These are phyloP conservation scores for Hippoglossus hippoglossus DNA, from an alignment of 2,797 vertebrate genomes.

Conservation along the genomic window DNA sequence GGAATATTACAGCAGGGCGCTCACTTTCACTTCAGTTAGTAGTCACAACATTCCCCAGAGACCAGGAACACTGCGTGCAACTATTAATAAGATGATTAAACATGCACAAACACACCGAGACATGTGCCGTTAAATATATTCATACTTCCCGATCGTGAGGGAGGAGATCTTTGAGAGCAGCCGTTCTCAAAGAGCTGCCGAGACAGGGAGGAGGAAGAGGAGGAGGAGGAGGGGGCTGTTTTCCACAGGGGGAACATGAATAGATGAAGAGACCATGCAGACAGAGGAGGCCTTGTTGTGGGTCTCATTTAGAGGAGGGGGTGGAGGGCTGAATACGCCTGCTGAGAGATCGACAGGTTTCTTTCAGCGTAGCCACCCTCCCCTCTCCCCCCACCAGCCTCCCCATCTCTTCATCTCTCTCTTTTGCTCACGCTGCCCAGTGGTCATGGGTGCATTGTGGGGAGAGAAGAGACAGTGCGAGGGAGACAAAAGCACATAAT, in stretches of 20 bases:
- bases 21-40: conserved; percentile 41
- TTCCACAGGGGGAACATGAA: conserved; percentile 75
- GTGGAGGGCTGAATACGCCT: conserved; percentile 74
- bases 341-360: conserved; percentile 87
- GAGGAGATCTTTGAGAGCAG: conserved; percentile 71
- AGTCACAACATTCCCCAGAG: conserved; percentile 30
- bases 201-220: conserved; percentile 48
- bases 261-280: conserved; percentile 79
- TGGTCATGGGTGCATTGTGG: conserved; percentile 56
- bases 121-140: conserved; percentile 65
- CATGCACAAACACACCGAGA: conserved; percentile 45
- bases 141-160: conserved; percentile 61
- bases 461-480: conserved; percentile 59
- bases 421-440: conserved; percentile 51
- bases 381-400: conserved; percentile 15
- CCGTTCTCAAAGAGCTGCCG: conserved; percentile 73
- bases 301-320: conserved; percentile 72
- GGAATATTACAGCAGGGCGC: conserved; percentile 25
- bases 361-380: conserved; percentile 80
- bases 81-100: conserved; percentile 64
- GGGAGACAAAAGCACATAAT: conserved; percentile 68
- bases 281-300: conserved; percentile 88
- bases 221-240: conserved; percentile 66
- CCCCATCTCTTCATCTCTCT: conserved; percentile 63
- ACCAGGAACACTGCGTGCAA: conserved; percentile 28